Evolutionary conservation across 2,113 vertebrate genomes (phyloP), one percentile per base, ranked within the genome.

Genomic region (Pholis gunnellus): DNA sequence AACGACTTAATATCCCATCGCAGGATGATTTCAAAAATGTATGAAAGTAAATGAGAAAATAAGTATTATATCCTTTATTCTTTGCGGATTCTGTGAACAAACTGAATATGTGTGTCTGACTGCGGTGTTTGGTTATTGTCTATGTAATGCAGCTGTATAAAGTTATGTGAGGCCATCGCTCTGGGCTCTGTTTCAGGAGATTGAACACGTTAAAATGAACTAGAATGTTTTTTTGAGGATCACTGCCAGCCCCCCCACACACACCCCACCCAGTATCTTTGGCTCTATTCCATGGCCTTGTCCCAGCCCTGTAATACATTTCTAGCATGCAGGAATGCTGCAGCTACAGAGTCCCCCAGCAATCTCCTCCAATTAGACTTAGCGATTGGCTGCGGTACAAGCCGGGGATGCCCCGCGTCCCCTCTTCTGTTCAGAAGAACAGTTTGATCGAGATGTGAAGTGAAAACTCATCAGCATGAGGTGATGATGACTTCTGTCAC

Each of bases 311-410:
- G 52, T 18, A 27, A 77, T 48, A 78, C 69, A 40, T 67, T 68
- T 81, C 61, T 68, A 73, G 72, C 78, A 67, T 61, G 67, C 54
- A 85, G 72, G 78, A 81, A 76, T 61, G 78, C 57, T 74, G 44
- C 75, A 36, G 60, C 63, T 50, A 29, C 56, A 69, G 54, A 75
- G 40, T 59, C 29, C 69, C 52, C 36, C 48, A 22, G 20, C 25
- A 34, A 25, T 20, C 61, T 77, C 60, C 34, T 61, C 9, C 66
- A 66, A 25, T 65, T 29, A 31, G n/a, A 44, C 3, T 36, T 22
- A 3, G 50, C 60, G 25, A 54, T 22, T 50, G 67, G 27, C 31
- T 34, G 72, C 9, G 34, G 14, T 8, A 3, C 54, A 2, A 22
- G 44, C 1, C 38, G 36, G 48, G 46, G 81, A 72, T 60, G 81